Evolutionary conservation across 2,888 invertebrate species (phyloP), one percentile per base, ranked within the genome.

Genomic region (Drosophila lutescens): DNA sequence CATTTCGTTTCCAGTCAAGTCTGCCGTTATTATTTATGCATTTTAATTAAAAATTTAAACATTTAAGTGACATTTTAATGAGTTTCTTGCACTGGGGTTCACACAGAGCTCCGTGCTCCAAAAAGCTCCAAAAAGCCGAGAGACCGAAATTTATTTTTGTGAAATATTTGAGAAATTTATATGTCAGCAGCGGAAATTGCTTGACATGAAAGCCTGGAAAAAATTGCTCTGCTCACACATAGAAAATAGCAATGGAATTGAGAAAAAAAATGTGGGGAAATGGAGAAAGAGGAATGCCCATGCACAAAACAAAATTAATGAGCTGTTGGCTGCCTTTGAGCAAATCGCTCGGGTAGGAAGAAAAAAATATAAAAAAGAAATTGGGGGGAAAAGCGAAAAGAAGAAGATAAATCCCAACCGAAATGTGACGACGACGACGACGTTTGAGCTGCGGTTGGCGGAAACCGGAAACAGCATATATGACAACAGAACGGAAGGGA

Each of bases 381-480:
- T 43, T 49, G 46, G 40, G 15, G 15, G 41, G n/a, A 49, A 49
- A 10, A 61, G 32, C 61, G 26, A 63, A 74, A 47, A 79, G 55
- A 59, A 58, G 73, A 66, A 69, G 57, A 60, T 54, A 77, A 71
- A 67, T 71, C 67, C 82, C 63, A 68, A 62, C 62, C 66, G 56
- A 77, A 80, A 62, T 51, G 66, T 54, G 61, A 20, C 51, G 59
- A 63, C 53, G 56, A 34, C 50, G 43, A 26, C 46, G 61, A 60
- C 57, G 78, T 86, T 83, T 76, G 74, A 88, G 78, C 68, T 77
- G 78, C 58, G 76, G 67, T 80, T 71, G 62, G 67, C 90, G 90
- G 90, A 89, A 86, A 70, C 84, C 87, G 90, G 90, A 91, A 90
- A 90, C 90, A 89, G 91, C 88, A 88, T 87, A 90, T 90, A 86